Percentiles rank a stretch among this genome's conserved stretches.
These are phyloP conservation scores for Mayetiola destructor DNA, from an alignment of 2,888 invertebrate genomes.

Conservation along the genomic window DNA sequence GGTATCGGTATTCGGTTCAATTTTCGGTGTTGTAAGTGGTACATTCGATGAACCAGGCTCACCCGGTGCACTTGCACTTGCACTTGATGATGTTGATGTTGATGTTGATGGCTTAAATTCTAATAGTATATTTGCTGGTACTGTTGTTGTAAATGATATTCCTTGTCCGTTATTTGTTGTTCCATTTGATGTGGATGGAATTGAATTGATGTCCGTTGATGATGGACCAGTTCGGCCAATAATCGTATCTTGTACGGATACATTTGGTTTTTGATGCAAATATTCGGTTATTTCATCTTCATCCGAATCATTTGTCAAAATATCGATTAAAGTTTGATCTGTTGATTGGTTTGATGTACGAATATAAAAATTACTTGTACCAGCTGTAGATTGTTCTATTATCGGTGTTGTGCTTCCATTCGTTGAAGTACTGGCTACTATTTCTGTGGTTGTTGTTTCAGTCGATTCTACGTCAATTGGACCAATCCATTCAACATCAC, in stretches of 20 bases:
- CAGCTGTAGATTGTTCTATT: not conserved
- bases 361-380: not conserved
- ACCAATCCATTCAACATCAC: not conserved
- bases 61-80: not conserved
- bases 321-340: no score
- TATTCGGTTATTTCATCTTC: slow-evolving; percentile 5
- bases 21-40: not conserved
- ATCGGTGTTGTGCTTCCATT: not conserved
- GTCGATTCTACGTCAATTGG: not conserved
- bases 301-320: slow-evolving; percentile 8
- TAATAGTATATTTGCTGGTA: no score
- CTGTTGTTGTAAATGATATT: not conserved
- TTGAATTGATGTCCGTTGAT: not conserved
- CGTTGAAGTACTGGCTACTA: not conserved
- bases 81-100: not conserved
- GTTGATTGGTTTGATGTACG: not conserved
- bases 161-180: not conserved
- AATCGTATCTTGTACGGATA: not conserved
- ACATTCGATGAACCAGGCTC: not conserved
- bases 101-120: no score
- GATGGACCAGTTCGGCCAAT: not conserved
- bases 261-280: not conserved
- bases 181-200: not conserved
- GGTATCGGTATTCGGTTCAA: slow-evolving; percentile 4
- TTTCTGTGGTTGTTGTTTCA: not conserved